Base-by-base conservation (phyloP, 2,888 invertebrate genomes). In the Eupeodes luniger region DNA sequence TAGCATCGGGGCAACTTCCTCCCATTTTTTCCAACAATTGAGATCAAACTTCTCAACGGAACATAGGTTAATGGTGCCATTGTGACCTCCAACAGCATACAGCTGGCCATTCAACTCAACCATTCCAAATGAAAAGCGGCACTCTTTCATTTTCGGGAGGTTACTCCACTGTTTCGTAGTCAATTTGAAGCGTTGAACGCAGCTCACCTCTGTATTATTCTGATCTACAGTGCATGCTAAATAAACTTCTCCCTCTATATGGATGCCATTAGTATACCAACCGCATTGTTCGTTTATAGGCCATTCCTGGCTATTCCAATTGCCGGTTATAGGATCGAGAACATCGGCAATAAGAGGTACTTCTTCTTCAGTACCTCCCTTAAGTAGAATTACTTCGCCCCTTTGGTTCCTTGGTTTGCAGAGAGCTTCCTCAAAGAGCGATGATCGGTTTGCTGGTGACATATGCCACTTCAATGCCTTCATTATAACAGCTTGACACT, bases 51-150 rank as follows among this genome's bases (percentile, higher is more conserved):
- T 72, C 3, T 80, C 70, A 0, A 80, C 70, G 5, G 64, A 55
- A 11, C 6, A 12, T 0, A 80, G 16, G 19, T 55, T 55, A 5
- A 14, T 19, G 19, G 34, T 36, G 10, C 72, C 64, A n/a, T 80
- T 16, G 9, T 34, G 40, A 9, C 80, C 70, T 4, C 80, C 80
- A 16, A 80, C 27, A 16, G 47, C 70, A 64, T 80, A 80, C 53
- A 80, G 36, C 9, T 72, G 51, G 0, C 70, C 70, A 53, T 70
- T 70, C 10, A 79, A 62, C 11, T 44, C 62, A 6, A 16, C 72
- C 62, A 80, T 80, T 55, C 80, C 80, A 72, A 64, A 80, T 16
- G 64, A 80, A 4, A 53, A 64, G 1, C 80, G 72, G 9, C 27
- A 9, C 1, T 4, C 11, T 5, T 9, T 55, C 72, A 80, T 64